A percentile compares a stretch with the other conserved stretches of the same genome.
These are phyloP conservation scores for Apostichopus parvimensis DNA, from an alignment of 35 echinoderm and acorn worm species.

Conservation along the genomic window DNA sequence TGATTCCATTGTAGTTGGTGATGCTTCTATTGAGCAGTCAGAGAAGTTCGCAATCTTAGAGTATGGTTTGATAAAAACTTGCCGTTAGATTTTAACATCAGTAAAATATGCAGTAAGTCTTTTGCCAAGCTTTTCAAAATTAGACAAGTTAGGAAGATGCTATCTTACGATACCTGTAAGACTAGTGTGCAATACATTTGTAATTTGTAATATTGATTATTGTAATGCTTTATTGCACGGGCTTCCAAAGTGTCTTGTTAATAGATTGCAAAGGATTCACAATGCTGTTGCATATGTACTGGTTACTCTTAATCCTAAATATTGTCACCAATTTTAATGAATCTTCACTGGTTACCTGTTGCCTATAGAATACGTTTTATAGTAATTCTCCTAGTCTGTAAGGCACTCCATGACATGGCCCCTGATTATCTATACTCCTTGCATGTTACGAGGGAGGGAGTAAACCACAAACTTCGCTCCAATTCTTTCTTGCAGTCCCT, in stretches of 20 bases:
- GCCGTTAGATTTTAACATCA: neutral
- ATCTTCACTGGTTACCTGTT: neutral
- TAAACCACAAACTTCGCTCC: neutral
- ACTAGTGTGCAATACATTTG: neutral
- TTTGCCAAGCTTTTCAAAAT: neutral
- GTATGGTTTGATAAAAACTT: neutral
- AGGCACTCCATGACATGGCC: neutral
- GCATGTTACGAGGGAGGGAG: neutral
- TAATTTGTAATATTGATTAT: neutral
- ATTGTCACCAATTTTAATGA: neutral
- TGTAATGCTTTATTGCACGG: neutral
- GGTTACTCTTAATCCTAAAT: too few species aligned
- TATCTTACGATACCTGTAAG: neutral
- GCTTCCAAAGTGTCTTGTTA: neutral
- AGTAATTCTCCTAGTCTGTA: neutral
- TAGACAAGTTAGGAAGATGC: neutral
- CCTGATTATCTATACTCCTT: neutral
- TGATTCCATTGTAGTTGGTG: too few species aligned
- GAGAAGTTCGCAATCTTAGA: too few species aligned
- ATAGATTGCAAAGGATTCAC: neutral
- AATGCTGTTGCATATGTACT: too few species aligned
- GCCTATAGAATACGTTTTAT: neutral
- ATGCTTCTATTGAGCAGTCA: neutral
- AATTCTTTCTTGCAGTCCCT: neutral
- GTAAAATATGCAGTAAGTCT: neutral